These are phyloP conservation scores for Orchesella cincta DNA, from an alignment of 1,140 invertebrate genomes.

Conservation along the genomic window DNA sequence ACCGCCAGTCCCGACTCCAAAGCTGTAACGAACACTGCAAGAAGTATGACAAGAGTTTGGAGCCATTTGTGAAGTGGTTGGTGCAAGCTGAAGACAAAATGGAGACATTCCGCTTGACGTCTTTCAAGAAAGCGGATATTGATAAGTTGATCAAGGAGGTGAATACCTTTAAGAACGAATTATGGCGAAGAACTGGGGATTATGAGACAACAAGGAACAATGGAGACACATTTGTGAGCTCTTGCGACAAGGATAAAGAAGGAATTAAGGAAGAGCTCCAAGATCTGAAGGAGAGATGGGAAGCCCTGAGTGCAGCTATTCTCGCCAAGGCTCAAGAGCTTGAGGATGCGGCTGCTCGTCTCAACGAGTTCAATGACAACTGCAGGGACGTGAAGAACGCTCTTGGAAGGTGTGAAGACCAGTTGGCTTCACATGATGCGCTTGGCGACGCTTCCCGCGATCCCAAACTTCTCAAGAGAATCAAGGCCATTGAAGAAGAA, in stretches of 20 bases:
- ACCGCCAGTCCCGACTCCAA: constrained; percentile 79
- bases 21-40: constrained; percentile 87
- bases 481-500: constrained; percentile 76
- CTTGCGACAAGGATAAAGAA: constrained; percentile 88
- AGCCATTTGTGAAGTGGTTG: constrained; percentile 85
- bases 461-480: constrained; percentile 77
- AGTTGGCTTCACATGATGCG: constrained; percentile 76
- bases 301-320: constrained; percentile 75
- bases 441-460: constrained; percentile 76
- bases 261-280: constrained; percentile 79
- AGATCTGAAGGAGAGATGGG: constrained; percentile 82
- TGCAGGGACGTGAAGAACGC: constrained; percentile 77
- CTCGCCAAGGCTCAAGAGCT: constrained; percentile 71
- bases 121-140: constrained; percentile 79
- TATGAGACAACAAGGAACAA: constrained; percentile 80
- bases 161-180: constrained; percentile 85
- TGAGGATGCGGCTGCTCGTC: constrained; percentile 78
- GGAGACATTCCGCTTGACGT: constrained; percentile 71
- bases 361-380: constrained; percentile 61
- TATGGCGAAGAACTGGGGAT: constrained; percentile 86
- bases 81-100: constrained; percentile 82
- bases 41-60: constrained; percentile 81
- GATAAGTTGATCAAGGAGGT: constrained; percentile 87
- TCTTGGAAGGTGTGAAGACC: constrained; percentile 84
- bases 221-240: constrained; percentile 80